Base-by-base conservation (phyloP, 2,797 vertebrate species). In the Ataeniobius toweri region DNA sequence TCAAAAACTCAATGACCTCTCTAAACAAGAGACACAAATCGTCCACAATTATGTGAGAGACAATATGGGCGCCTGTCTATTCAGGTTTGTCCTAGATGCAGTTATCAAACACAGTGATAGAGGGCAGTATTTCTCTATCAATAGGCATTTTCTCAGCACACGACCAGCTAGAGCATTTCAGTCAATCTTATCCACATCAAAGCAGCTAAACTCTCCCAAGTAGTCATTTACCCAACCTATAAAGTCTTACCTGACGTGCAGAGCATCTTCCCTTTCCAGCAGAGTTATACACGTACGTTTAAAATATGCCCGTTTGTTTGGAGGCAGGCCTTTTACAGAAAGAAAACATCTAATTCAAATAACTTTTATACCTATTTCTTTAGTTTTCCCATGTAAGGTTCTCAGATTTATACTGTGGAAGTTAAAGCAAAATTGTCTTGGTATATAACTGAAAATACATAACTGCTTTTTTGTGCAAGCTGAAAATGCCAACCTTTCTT, bases 401-500 rank as follows among this genome's bases (percentile, higher is more conserved):
- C 18, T 53, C 1, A 70, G 0, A 46, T 70, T 26, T 16, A 46
- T 44, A 44, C 24, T 3, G 1, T 16, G 36, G 61, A 65, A n/a
- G 22, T 68, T 68, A 22, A 68, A 44, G 5, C 36, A 44, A 44
- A 41, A 44, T 44, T 24, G 3, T 13, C 67, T n/a, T 28, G 14
- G 26, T 70, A 10, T 26, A 28, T 6, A 31, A 53, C 36, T 22
- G 7, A 41, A 65, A 68, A 41, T 24, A 44, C 20, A 44, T 3
- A 56, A 48, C 44, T 14, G 44, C 14, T 41, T 59, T 55, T 70
- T 26, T 36, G 31, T n/a, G n/a, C 26, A 13, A n/a, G 26, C 65
- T 73, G 31, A 26, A 59, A n/a, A 46, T 18, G n/a, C 14, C 13
- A 80, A 91, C 94, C 92, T 92, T 95, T 96, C 82, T 95, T 96